A percentile compares a stretch with the other conserved stretches of the same genome.
phyloP scores from a whole-genome alignment of 2,888 invertebrate genomes.

The Schizaphis graminum region DNA sequence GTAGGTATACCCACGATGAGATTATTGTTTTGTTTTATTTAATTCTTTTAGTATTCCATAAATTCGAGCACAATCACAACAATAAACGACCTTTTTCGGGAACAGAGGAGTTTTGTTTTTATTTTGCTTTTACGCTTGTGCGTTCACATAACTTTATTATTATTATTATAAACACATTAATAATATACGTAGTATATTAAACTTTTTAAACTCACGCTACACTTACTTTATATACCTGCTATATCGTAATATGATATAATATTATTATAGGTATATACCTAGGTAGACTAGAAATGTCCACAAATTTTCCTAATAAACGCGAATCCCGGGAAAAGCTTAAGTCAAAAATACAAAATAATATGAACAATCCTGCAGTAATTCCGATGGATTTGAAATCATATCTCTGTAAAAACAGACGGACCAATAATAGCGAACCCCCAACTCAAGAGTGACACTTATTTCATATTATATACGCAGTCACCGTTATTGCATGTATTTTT shows the following conservation, averaged over 20 bases:
- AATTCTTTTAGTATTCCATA: background rate
- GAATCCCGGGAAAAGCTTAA: background rate
- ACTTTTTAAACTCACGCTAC: background rate
- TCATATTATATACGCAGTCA: background rate
- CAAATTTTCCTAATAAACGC: background rate
- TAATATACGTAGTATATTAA: background rate
- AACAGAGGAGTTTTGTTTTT: constrained; percentile 8
- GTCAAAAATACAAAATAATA: background rate
- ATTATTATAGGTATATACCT: too few species aligned
- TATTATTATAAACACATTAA: background rate
- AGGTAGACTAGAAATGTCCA: background rate
- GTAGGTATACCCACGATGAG: background rate
- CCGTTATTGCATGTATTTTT: background rate
- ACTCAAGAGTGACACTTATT: background rate
- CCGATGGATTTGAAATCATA: background rate
- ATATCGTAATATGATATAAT: too few species aligned
- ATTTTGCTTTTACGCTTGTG: background rate
- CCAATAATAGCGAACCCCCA: background rate
- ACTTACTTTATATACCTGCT: background rate
- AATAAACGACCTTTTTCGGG: background rate
- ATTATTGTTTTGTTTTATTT: background rate
- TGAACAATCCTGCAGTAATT: background rate
- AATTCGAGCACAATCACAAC: background rate
- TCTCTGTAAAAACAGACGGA: constrained; percentile 13
- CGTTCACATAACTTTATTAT: background rate